Base-by-base conservation (phyloP, 2,113 vertebrate species). In the Numida meleagris region DNA sequence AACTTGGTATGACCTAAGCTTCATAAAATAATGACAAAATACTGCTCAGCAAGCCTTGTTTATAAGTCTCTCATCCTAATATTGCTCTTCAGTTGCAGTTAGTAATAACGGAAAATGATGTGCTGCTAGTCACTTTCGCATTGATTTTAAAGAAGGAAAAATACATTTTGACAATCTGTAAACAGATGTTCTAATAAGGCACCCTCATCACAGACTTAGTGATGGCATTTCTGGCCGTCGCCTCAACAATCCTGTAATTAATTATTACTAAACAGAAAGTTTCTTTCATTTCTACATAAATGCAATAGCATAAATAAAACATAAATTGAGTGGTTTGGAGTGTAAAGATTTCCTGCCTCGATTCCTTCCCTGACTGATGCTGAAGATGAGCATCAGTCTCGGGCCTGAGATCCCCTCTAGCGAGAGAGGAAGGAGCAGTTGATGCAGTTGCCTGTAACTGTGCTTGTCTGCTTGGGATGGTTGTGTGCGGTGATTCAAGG, bases 21-120 rank as follows among this genome's bases (percentile, higher is more conserved):
- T 83, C 80, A 65, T 83, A 68, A 95, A 82, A 89, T 88, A 81
- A 71, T 3, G 1, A 67, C 79, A 91, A 36, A 38, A 40, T 63
- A 34, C 55, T 88, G 82, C 75, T 91, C 50, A 80, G 73, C 67
- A 66, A 85, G 91, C 42, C 93, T 89, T 92, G 87, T 95, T 95
- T 93, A 71, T 89, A 93, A 86, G 82, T 43, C 14, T 67, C 45
- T 96, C 40, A 50, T 82, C 82, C 57, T 95, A 67, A 94, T 93
- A 88, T 31, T 83, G 75, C 34, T 92, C 73, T 93, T 95, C 63
- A 82, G 65, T 86, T 86, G 75, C 68, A 87, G 93, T 96, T 88
- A 94, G 79, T 74, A 46, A 92, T 88, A 94, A 89, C 24, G 89
- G 84, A 74, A 94, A 88, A 82, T 80, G 45, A 70, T 76, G 61